Conservation (phyloP, 1,140 invertebrate genomes). For the Orius insidiosus region DNA sequence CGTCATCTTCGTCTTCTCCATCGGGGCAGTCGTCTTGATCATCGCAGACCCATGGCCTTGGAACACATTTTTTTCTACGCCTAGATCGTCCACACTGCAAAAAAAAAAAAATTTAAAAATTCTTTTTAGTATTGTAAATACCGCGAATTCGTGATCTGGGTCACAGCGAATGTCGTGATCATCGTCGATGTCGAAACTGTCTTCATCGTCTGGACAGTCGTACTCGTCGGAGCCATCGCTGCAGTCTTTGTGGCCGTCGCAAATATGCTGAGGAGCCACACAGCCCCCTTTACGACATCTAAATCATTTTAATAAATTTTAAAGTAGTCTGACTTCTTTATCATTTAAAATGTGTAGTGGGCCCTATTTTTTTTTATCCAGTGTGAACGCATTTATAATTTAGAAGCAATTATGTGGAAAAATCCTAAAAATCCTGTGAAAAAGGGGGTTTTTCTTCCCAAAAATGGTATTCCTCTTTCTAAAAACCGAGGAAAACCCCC, state of each 20-base stretch:
- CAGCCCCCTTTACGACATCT: constrained; percentile 19
- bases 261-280: constrained; percentile 15
- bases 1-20: constrained; percentile 20
- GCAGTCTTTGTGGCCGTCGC: constrained; percentile 20
- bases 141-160: constrained; percentile 18
- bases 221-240: constrained; percentile 21
- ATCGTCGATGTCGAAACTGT: constrained; percentile 11
- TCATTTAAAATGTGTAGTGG: not conserved
- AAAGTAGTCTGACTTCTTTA: too few species aligned
- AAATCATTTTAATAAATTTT: constrained; percentile 14
- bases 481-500: too few species aligned
- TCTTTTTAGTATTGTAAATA: constrained; percentile 10
- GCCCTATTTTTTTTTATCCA: not conserved
- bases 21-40: constrained; percentile 21
- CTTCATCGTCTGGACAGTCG: constrained; percentile 17
- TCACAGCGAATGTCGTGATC: constrained; percentile 15
- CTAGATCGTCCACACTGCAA: constrained; percentile 5
- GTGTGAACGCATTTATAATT: not conserved
- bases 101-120: constrained; percentile 8
- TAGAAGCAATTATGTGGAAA: not conserved
- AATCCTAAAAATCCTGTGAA: too few species aligned
- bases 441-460: too few species aligned
- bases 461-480: too few species aligned
- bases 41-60: constrained; percentile 20
- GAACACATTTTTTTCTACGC: constrained; percentile 17